Conservation (phyloP, 92 coral and sea anemone species). For the Epizoanthus scotinus region DNA sequence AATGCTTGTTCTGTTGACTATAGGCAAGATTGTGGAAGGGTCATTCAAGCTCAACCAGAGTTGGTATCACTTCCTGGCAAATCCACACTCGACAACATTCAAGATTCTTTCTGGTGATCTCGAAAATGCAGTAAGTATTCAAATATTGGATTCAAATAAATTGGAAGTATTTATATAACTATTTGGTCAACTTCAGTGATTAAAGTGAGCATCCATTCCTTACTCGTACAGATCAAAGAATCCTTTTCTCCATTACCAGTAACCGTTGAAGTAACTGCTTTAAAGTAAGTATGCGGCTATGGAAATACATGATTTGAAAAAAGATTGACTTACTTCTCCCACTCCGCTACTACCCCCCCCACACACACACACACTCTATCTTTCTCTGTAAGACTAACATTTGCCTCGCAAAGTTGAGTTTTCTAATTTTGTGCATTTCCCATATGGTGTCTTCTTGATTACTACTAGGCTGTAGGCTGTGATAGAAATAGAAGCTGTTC, state of each 20-base stretch:
- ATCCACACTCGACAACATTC: conserved; percentile 67
- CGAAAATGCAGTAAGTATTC: conserved; percentile 71
- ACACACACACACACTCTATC: no score
- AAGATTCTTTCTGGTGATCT: conserved; percentile 73
- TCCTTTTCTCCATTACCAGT: conserved; percentile 13
- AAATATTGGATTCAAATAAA: neutral
- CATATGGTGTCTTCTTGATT: no score
- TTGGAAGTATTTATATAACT: no score
- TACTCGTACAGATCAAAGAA: conserved; percentile 5
- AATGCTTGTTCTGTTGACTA: no score
- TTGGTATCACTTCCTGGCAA: conserved; percentile 85
- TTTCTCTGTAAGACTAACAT: neutral
- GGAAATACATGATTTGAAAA: no score
- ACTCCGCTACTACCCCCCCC: no score
- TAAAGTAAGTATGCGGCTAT: conserved; percentile 7
- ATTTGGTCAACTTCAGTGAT: neutral
- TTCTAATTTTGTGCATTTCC: no score
- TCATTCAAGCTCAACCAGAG: conserved; percentile 66
- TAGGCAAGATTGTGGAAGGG: conserved; percentile 57
- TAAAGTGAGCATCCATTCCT: neutral
- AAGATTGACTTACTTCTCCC: no score
- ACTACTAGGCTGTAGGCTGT: no score
- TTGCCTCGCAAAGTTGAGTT: no score
- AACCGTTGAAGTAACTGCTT: conserved; percentile 11
- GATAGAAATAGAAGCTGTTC: no score